Conservation (phyloP, 2,113 vertebrate genomes). For the Podilymbus podiceps region DNA sequence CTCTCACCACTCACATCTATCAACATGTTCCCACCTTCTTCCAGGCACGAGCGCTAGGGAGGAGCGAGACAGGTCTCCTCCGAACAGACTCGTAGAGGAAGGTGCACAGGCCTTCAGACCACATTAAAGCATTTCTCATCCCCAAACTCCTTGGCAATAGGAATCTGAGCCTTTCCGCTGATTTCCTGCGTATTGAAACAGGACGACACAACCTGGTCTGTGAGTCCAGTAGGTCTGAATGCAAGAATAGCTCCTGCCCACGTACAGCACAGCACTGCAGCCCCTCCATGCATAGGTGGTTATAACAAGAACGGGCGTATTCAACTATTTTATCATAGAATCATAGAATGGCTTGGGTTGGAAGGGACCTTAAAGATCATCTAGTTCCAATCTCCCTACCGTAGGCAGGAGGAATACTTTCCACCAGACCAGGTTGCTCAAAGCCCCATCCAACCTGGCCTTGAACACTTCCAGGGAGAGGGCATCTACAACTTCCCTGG, state of each 20-base stretch:
- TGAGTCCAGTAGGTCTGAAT: not conserved
- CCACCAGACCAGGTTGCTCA: not conserved
- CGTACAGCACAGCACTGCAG: not conserved
- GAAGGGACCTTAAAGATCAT: not conserved
- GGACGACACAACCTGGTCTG: rapidly evolving
- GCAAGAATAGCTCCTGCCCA: not conserved
- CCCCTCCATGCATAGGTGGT: not conserved
- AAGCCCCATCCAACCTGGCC: not conserved
- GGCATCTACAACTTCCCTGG: not conserved
- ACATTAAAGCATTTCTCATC: not conserved
- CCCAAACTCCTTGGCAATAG: not conserved
- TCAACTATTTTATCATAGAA: not conserved
- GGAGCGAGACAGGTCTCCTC: not conserved
- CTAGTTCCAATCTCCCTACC: not conserved
- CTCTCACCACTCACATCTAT: not conserved
- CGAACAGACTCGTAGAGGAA: not conserved
- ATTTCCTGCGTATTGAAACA: not conserved
- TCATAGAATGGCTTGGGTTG: not conserved
- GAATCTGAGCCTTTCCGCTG: not conserved
- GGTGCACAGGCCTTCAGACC: rapidly evolving
- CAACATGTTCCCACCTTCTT: not conserved
- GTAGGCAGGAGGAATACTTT: not conserved
- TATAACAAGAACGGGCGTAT: not conserved
- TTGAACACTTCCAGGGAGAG: not conserved
- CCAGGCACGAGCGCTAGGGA: rapidly evolving